A percentile compares a stretch with the other conserved stretches of the same genome.
Conservation (phyloP, 1,140 invertebrate genomes). For the Pinna nobilis region DNA sequence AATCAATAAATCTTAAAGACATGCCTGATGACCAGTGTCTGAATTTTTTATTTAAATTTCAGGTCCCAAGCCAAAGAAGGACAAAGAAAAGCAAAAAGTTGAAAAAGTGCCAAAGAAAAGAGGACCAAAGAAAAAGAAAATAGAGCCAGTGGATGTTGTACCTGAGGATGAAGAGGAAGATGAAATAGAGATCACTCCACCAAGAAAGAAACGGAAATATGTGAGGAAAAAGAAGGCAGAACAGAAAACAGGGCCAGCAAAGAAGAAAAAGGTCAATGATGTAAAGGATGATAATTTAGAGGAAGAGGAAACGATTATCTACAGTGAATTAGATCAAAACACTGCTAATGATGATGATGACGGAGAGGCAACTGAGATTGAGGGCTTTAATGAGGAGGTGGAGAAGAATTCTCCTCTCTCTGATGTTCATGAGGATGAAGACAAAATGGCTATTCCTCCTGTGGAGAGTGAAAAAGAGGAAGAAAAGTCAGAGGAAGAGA, state of each 20-base stretch:
- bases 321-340: conserved; percentile 39
- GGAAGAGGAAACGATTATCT: conserved; percentile 28
- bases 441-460: no score
- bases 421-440: background rate
- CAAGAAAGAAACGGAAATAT: conserved; percentile 42
- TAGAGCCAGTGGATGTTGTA: background rate
- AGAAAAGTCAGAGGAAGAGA: conserved; percentile 14
- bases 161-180: conserved; percentile 34
- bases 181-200: background rate
- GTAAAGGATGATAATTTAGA: conserved; percentile 14
- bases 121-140: conserved; percentile 43
- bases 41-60: conserved; percentile 1
- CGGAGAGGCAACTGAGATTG: conserved; percentile 19
- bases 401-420: conserved; percentile 1
- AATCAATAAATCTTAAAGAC: background rate
- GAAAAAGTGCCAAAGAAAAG: conserved; percentile 48
- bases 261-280: conserved; percentile 20
- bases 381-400: conserved; percentile 30
- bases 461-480: conserved; percentile 26
- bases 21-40: background rate
- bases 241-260: conserved; percentile 22
- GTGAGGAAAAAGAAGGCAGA: conserved; percentile 37
- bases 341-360: conserved; percentile 39
- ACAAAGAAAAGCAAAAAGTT: conserved; percentile 31
- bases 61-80: conserved; percentile 33